Base-by-base conservation (phyloP, 2,797 vertebrate species). In the Arnoldichthys spilopterus region DNA sequence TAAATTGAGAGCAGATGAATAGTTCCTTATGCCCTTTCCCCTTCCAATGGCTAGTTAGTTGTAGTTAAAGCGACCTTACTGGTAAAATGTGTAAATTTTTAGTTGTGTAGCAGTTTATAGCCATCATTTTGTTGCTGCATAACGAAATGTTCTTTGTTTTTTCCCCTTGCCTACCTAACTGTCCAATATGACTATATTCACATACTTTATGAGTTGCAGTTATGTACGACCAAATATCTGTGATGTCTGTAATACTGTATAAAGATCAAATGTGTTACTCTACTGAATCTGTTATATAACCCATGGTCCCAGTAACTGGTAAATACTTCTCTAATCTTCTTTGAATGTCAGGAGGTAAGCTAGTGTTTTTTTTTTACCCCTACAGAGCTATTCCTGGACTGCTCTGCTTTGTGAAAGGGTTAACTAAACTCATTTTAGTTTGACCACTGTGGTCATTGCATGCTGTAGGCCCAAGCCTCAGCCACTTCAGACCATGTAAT, bases 251-350 rank as follows among this genome's bases (percentile, higher is more conserved):
- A 22, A 37, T 37, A n/a, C 20, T 4, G 34, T 4, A 18, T 26
- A 8, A 61, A 62, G 22, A 71, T 30, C 24, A n/a, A 63, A 30
- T 9, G 12, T 18, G 16, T 28, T 54, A 13, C 13, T 18, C 45
- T 26, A 28, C 2, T 74, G 12, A 74, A 20, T 53, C 24, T 3
- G 1, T 53, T 68, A 70, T 13, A 6, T 47, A 67, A 59, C 40
- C 51, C 43, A 22, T 69, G 47, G 28, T 58, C 53, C 20, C 53
- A 78, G 8, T 45, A 59, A 22, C 54, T 64, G 16, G 53, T 70
- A 77, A 68, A 72, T 73, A 26, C 16, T 72, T 15, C 8, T 28
- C 53, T 82, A 82, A 78, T 78, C 77, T 63, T 66, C 54, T 34
- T 22, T 40, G 22, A 68, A 61, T 66, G 26, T 15, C 47, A 63